These are phyloP conservation scores for Loriculus beryllinus DNA, from an alignment of 2,797 vertebrate species.

Conservation along the genomic window DNA sequence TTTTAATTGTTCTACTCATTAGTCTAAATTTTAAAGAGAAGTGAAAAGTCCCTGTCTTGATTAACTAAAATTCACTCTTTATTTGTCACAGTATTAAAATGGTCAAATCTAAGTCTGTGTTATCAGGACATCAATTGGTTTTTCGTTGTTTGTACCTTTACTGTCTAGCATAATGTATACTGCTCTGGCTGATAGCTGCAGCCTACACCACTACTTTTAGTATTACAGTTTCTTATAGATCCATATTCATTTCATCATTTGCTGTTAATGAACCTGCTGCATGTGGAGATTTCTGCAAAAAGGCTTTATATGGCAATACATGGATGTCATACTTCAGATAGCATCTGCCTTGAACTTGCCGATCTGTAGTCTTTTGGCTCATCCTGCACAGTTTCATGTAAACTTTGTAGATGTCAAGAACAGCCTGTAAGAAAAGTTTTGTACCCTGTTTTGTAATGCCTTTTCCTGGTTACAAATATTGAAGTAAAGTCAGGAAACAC, in stretches of 20 bases:
- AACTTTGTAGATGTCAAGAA: constrained; percentile 51
- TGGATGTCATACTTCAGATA: constrained; percentile 47
- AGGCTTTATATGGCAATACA: constrained; percentile 52
- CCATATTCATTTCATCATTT: constrained; percentile 38
- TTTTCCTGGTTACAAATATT: constrained; percentile 45
- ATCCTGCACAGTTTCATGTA: constrained; percentile 29
- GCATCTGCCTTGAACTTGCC: constrained; percentile 60
- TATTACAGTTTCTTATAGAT: not conserved
- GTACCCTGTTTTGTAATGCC: constrained; percentile 30
- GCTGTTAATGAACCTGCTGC: constrained; percentile 40
- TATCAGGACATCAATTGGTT: constrained; percentile 35
- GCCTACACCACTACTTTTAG: not conserved
- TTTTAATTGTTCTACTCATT: not conserved
- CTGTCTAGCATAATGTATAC: constrained; percentile 8
- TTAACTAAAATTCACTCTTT: constrained; percentile 41
- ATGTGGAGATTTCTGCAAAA: constrained; percentile 58
- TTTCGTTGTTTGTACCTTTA: not conserved
- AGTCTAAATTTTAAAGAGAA: not conserved
- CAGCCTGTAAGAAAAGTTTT: constrained; percentile 54
- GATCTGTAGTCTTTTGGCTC: constrained; percentile 54
- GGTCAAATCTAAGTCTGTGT: not conserved
- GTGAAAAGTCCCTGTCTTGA: not conserved
- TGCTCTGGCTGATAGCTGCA: not conserved
- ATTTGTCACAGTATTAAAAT: constrained; percentile 39
- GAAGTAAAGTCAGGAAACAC: constrained; percentile 51